Evolutionary conservation across 2,797 vertebrate genomes (phyloP).

Genomic region (Peromyscus aztecus): DNA sequence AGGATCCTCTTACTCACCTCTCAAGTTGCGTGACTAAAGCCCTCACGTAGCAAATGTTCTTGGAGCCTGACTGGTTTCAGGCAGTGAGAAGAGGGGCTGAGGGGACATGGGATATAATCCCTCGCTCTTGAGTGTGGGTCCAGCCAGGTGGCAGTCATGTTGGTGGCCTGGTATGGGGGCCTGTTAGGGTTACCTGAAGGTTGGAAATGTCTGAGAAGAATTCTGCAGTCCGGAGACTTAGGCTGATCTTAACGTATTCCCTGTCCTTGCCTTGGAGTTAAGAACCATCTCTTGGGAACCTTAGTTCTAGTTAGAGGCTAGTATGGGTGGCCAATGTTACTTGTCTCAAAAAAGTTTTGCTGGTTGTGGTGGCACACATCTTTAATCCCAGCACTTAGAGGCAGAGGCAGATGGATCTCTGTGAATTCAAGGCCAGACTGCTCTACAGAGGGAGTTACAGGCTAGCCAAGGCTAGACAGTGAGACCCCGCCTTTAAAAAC

Average conservation of each 20-base stretch:
- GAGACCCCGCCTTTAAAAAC: not conserved
- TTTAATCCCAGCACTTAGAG: not conserved
- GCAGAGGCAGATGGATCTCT: not conserved
- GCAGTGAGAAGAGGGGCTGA: not conserved
- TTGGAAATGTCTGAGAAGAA: not conserved
- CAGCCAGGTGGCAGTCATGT: not conserved
- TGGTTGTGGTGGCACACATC: not conserved
- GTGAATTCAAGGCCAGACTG: not conserved
- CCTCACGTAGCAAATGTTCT: not conserved
- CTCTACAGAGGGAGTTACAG: not conserved
- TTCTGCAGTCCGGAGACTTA: not conserved
- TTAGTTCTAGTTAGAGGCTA: not conserved
- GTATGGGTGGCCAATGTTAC: not conserved
- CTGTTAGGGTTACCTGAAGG: not conserved
- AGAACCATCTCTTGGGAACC: not conserved
- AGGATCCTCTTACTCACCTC: not conserved
- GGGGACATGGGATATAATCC: not conserved
- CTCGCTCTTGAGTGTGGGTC: rapidly evolving
- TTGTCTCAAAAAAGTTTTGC: not conserved
- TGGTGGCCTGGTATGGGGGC: not conserved
- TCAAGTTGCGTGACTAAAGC: not conserved
- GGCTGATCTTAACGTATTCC: not conserved
- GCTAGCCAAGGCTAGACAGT: not conserved
- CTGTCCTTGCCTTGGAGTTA: not conserved
- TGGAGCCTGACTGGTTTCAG: not conserved